These are phyloP conservation scores for Zaprionus tsacasi DNA, from an alignment of 1,140 invertebrate species.

Conservation along the genomic window DNA sequence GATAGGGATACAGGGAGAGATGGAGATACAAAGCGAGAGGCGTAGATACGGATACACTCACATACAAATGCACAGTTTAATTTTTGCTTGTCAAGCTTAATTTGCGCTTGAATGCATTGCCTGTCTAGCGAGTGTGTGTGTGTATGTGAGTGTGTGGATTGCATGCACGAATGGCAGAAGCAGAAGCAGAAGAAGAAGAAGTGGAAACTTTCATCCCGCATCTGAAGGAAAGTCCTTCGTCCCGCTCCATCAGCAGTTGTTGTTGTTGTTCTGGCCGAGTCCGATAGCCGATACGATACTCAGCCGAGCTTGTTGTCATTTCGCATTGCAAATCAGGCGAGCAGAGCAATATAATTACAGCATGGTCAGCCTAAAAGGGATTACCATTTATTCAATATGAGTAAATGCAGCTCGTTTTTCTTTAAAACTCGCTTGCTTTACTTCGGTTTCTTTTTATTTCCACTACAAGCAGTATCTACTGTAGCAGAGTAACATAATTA, in stretches of 20 bases:
- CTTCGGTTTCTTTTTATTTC: neutral
- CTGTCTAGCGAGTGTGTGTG: constrained; percentile 33
- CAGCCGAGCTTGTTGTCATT: constrained; percentile 48
- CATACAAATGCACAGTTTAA: constrained; percentile 69
- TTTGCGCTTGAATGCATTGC: constrained; percentile 81
- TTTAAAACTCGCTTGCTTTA: neutral
- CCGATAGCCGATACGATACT: constrained; percentile 39
- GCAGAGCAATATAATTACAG: constrained; percentile 55
- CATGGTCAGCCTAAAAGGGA: constrained; percentile 4
- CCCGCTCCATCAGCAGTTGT: constrained; percentile 56
- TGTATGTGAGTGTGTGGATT: constrained; percentile 48
- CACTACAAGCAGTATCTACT: neutral
- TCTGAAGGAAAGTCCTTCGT: constrained; percentile 31
- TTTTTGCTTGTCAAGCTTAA: constrained; percentile 83
- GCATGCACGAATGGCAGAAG: constrained; percentile 66
- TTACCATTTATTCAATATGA: neutral
- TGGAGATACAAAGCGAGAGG: constrained; percentile 19
- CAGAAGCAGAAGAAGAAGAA: constrained; percentile 41
- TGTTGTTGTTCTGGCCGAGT: constrained; percentile 31
- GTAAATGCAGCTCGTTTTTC: neutral
- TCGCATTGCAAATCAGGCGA: constrained; percentile 26
- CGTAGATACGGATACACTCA: constrained; percentile 43
- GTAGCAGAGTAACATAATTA: constrained; percentile 48
- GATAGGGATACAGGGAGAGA: neutral
- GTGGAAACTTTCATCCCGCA: constrained; percentile 30